Conservation (phyloP, 2,113 vertebrate genomes). For the Gopherus evgoodei region DNA sequence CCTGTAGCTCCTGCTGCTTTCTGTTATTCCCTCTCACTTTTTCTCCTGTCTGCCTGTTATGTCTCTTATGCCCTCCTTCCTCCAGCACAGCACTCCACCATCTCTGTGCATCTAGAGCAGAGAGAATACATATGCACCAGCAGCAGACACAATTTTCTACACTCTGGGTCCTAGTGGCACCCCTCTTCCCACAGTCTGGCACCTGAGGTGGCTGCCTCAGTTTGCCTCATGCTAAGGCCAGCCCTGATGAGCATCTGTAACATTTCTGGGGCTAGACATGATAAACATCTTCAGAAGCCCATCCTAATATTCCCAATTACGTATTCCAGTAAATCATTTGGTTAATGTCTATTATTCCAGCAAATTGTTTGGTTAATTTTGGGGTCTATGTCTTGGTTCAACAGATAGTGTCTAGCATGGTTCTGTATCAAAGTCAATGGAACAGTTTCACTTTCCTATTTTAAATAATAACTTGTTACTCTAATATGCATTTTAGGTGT, state of each 20-base stretch:
- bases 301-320: not conserved
- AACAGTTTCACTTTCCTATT: constrained; percentile 8
- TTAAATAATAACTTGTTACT: not conserved
- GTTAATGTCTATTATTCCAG: not conserved
- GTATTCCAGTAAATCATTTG: not conserved
- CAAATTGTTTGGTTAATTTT: constrained; percentile 20
- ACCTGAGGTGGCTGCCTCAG: no score
- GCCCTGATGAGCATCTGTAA: not conserved
- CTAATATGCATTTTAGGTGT: not conserved
- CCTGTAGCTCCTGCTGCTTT: no score
- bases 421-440: not conserved
- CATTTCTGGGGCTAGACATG: not conserved
- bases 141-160: no score
- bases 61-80: no score
- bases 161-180: no score
- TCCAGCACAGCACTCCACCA: no score
- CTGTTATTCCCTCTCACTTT: no score
- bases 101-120: no score
- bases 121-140: no score
- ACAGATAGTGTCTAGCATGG: not conserved
- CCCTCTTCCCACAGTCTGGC: no score
- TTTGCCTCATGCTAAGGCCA: no score
- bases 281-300: constrained; percentile 11
- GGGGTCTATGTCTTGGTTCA: fast-evolving
- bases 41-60: no score